Evolutionary conservation across 2,888 invertebrate genomes (phyloP), one percentile per base, ranked within the genome.

Genomic region (Diarsia mendica): DNA sequence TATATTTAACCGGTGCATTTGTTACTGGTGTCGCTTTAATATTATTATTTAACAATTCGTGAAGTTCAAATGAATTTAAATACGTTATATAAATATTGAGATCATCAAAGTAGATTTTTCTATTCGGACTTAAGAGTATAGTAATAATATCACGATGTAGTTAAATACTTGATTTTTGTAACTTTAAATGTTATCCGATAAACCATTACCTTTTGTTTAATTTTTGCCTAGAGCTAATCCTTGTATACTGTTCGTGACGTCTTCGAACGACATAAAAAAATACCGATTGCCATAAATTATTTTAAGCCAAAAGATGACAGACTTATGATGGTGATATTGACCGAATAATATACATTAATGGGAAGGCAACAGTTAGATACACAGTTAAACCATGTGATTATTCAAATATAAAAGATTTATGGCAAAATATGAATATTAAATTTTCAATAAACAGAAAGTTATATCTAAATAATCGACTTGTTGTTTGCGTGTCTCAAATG

Each of bases 391-490:
- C n/a, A 61, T 39, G 11, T 71, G 13, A 28, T 55, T 67, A 75
- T 75, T 67, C 44, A 74, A 75, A 64, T 67, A 44, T 69, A 5
- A 15, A 65, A 20, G 28, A 76, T 81, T 68, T 81, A 80, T 72
- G 46, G 33, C 4, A 23, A 61, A 65, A 51, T 51, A 66, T 49
- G 8, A 61, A 71, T 61, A 44, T 33, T 55, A 18, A 67, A 55
- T 49, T 20, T 55, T 48, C 11, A 64, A 49, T 53, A 23, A 48
- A 66, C 48, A 49, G 46, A 51, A 48, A 44, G 60, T 46, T 11
- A 20, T 18, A 39, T 23, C 11, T 46, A 28, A 58, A 48, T 3
- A 48, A 48, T 39, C 39, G 8, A 39, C 39, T 39, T 39, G 6
- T 39, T 39, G 39, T 39, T 39, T 39, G 39, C 6, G 39, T 39